These are phyloP conservation scores for Lagorchestes hirsutus DNA, from an alignment of 2,797 vertebrate genomes.

Conservation along the genomic window DNA sequence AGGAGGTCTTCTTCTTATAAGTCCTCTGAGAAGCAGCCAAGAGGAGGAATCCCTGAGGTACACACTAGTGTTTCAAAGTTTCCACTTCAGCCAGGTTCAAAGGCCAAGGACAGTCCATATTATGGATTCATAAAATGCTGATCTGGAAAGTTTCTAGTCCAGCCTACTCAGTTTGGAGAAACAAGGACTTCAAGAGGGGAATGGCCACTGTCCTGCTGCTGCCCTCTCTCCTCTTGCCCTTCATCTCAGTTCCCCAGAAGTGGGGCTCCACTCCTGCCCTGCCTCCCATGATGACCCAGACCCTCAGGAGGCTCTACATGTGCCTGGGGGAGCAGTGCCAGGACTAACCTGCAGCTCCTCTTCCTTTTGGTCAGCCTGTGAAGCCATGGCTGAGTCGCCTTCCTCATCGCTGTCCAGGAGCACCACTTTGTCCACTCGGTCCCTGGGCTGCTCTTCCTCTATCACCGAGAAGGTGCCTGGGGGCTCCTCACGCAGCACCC, in stretches of 20 bases:
- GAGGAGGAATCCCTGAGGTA: not conserved
- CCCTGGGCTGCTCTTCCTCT: slow-evolving; percentile 92
- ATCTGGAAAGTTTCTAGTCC: not conserved
- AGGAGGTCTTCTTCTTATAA: not conserved
- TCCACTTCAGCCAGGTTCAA: not conserved
- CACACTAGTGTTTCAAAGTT: not conserved
- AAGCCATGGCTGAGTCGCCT: slow-evolving; percentile 97
- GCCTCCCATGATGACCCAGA: not conserved
- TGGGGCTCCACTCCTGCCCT: not conserved
- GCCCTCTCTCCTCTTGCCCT: not conserved
- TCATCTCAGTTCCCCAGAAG: not conserved
- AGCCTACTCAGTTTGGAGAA: not conserved
- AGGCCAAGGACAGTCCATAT: not conserved
- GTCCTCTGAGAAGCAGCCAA: not conserved
- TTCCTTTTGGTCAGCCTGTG: slow-evolving; percentile 97
- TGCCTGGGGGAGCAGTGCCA: not conserved
- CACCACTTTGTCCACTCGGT: slow-evolving; percentile 92
- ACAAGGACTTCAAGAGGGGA: not conserved
- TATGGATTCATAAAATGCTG: not conserved
- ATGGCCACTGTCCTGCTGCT: not conserved
- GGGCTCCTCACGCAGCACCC: slow-evolving; percentile 93
- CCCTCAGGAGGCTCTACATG: not conserved
- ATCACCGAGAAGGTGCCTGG: slow-evolving; percentile 91
- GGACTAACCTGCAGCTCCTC: slow-evolving; percentile 89
- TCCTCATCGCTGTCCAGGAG: slow-evolving; percentile 97